A percentile compares a stretch with the other conserved stretches of the same genome.
These are phyloP conservation scores for Oncopeltus fasciatus DNA, from an alignment of 1,140 invertebrate genomes.

Conservation along the genomic window DNA sequence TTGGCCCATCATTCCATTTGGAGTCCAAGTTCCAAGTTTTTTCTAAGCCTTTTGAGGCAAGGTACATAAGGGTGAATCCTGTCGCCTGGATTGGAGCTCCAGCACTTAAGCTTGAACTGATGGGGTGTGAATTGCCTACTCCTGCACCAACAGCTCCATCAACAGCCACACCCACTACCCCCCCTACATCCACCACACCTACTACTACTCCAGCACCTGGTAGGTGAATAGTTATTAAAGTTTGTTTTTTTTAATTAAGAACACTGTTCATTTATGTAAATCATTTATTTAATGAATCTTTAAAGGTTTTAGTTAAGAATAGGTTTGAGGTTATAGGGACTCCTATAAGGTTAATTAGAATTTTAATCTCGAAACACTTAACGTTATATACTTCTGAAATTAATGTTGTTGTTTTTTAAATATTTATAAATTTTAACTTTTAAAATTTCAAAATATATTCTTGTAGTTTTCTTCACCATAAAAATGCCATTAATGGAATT, in stretches of 20 bases:
- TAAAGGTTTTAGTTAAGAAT: too few species aligned
- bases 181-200: not conserved
- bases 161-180: not conserved
- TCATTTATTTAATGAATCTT: too few species aligned
- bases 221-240: slow-evolving; percentile 7
- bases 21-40: slow-evolving; percentile 45
- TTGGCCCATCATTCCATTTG: slow-evolving; percentile 48
- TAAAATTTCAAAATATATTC: too few species aligned
- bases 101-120: slow-evolving; percentile 51
- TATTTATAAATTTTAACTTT: too few species aligned
- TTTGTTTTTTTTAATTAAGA: slow-evolving; percentile 21
- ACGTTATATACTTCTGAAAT: too few species aligned
- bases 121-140: slow-evolving; percentile 43
- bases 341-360: too few species aligned
- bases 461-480: too few species aligned
- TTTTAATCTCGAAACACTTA: too few species aligned
- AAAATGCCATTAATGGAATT: too few species aligned
- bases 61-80: slow-evolving; percentile 52
- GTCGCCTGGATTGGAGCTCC: slow-evolving; percentile 59
- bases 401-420: too few species aligned
- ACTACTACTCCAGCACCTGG: slow-evolving; percentile 5
- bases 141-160: slow-evolving; percentile 6
- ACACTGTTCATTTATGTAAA: too few species aligned
- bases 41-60: slow-evolving; percentile 49
- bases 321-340: too few species aligned